Evolutionary conservation across 2,113 vertebrate genomes (phyloP).

Genomic region (Hemichromis elongatus): DNA sequence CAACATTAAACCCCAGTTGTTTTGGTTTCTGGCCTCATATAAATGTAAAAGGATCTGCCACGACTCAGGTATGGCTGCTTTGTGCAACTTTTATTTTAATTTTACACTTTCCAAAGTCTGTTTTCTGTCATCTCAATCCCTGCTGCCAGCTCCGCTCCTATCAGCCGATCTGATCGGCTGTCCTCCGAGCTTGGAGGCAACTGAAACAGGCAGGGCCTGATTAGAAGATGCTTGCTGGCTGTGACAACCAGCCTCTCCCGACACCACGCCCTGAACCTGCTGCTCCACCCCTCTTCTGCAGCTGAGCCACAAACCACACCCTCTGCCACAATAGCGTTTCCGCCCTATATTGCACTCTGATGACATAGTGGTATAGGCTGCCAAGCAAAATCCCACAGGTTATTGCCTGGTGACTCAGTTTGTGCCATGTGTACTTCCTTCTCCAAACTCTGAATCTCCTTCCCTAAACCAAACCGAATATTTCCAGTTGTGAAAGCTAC

Average conservation of each 20-base stretch:
- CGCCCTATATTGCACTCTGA: not conserved
- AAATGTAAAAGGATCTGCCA: not conserved
- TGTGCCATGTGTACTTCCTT: not conserved
- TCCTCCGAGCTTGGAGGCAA: not conserved
- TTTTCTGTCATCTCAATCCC: not conserved
- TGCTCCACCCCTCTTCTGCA: not conserved
- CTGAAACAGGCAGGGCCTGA: not conserved
- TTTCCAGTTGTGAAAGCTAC: not conserved
- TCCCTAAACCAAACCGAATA: not conserved
- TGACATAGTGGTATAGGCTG: not conserved
- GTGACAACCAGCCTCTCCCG: not conserved
- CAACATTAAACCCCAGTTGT: not conserved
- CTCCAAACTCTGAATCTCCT: not conserved
- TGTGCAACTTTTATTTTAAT: not conserved
- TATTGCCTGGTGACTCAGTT: not conserved
- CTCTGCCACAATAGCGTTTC: not conserved
- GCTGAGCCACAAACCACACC: not conserved
- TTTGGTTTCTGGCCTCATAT: not conserved
- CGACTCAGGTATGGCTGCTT: not conserved
- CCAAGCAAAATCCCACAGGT: not conserved
- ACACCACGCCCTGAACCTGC: not conserved
- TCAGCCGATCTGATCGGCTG: not conserved
- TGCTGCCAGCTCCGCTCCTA: not conserved
- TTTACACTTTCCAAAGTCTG: not conserved
- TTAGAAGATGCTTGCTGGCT: not conserved